These are phyloP conservation scores for Strigops habroptila DNA, from an alignment of 2,113 vertebrate genomes.

Conservation along the genomic window DNA sequence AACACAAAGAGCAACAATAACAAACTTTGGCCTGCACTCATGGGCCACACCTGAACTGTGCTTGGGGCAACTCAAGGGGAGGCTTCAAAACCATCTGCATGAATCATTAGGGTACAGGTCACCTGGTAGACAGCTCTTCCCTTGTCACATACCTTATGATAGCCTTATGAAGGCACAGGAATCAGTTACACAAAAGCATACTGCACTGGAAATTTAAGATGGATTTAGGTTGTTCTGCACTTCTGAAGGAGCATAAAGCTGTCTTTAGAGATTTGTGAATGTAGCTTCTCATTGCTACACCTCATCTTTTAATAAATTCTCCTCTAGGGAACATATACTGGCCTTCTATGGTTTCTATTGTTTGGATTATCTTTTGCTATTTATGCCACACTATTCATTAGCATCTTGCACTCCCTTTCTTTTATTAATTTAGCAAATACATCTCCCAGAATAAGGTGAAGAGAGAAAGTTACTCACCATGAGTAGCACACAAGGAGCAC, in stretches of 20 bases:
- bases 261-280: conserved; percentile 16
- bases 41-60: background rate
- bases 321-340: background rate
- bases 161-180: background rate
- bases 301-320: conserved; percentile 26
- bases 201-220: conserved; percentile 18
- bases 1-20: background rate
- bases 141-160: background rate
- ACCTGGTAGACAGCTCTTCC: background rate
- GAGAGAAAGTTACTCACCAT: background rate
- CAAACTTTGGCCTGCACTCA: background rate
- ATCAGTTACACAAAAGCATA: conserved; percentile 2
- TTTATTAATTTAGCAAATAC: background rate
- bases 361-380: background rate
- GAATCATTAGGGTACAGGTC: background rate
- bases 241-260: conserved; percentile 41
- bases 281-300: conserved; percentile 1
- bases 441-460: background rate
- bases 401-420: background rate
- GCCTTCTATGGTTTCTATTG: background rate
- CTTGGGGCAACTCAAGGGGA: background rate
- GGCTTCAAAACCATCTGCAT: background rate
- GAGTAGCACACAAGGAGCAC: background rate
- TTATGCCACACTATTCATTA: background rate
- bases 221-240: conserved; percentile 21